Evolutionary conservation across 2,888 invertebrate species (phyloP).

Genomic region (Gymnosoma rotundatum): DNA sequence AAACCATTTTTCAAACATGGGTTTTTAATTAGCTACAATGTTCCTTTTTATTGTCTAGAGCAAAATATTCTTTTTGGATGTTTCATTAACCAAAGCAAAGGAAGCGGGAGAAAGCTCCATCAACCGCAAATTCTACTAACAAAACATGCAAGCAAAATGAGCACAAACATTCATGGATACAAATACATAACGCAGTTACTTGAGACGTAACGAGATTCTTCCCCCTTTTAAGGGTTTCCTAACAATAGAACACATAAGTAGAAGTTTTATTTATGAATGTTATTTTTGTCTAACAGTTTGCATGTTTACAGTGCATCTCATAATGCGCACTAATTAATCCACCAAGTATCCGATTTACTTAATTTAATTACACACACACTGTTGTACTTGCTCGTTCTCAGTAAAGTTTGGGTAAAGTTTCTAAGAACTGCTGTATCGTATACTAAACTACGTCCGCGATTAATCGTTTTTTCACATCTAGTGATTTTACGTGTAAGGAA

Average conservation of each 20-base stretch:
- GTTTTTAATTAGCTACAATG: slow-evolving; percentile 80
- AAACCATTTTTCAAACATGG: slow-evolving; percentile 79
- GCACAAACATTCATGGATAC: slow-evolving; percentile 3
- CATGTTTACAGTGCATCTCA: slow-evolving; percentile 76
- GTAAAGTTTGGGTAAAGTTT: slow-evolving; percentile 21
- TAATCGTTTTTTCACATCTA: no score
- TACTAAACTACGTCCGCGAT: neutral
- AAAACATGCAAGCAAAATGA: slow-evolving; percentile 27
- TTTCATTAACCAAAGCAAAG: slow-evolving; percentile 73
- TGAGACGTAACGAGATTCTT: slow-evolving; percentile 53
- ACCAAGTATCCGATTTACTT: slow-evolving; percentile 81
- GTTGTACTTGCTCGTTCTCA: slow-evolving; percentile 52
- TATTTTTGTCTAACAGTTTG: slow-evolving; percentile 67
- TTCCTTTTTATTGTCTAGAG: slow-evolving; percentile 68
- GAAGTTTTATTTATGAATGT: slow-evolving; percentile 58
- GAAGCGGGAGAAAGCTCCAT: slow-evolving; percentile 61
- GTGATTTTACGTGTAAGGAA: no score
- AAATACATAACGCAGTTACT: slow-evolving; percentile 74
- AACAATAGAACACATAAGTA: slow-evolving; percentile 38
- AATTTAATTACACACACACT: slow-evolving; percentile 76
- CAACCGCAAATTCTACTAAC: slow-evolving; percentile 42
- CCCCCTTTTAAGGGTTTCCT: slow-evolving; percentile 34
- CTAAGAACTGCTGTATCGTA: slow-evolving; percentile 17
- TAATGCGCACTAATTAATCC: slow-evolving; percentile 82
- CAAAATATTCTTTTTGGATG: slow-evolving; percentile 70